These are phyloP conservation scores for Listronotus bonariensis DNA, from an alignment of 1,140 invertebrate species.

Conservation along the genomic window DNA sequence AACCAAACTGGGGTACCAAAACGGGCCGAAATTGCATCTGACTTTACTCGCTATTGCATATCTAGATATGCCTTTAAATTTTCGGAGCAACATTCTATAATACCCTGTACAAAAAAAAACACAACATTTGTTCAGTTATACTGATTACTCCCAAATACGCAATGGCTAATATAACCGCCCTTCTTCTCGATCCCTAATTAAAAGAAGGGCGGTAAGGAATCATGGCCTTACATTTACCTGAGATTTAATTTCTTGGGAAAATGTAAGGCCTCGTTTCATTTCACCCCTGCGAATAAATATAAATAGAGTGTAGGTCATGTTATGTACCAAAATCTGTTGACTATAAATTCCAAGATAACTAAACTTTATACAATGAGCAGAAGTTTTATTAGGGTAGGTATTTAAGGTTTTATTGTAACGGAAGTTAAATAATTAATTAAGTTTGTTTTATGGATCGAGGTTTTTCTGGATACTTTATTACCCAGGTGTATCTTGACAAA, in stretches of 20 bases:
- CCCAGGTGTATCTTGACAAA: no score
- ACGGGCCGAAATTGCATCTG: no score
- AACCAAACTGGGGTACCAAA: no score
- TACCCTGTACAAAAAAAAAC: no score
- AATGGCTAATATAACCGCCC: neutral
- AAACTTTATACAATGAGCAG: conserved; percentile 1
- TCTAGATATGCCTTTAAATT: no score
- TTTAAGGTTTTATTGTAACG: conserved; percentile 9
- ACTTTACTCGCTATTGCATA: no score
- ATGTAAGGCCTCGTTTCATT: conserved; percentile 11
- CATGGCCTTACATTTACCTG: conserved; percentile 13
- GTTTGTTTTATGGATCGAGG: conserved; percentile 1
- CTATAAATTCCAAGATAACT: conserved; percentile 24
- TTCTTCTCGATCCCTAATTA: conserved; percentile 22
- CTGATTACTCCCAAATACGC: no score
- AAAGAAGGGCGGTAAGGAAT: conserved; percentile 22
- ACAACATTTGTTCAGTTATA: no score
- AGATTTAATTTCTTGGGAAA: conserved; percentile 25
- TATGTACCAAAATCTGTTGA: conserved; percentile 9
- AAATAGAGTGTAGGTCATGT: conserved; percentile 25
- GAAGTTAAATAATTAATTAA: conserved; percentile 13
- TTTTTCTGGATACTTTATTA: no score
- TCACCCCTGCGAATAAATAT: conserved; percentile 22
- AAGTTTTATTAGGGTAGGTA: conserved; percentile 8
- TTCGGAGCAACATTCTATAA: no score